phyloP scores from a whole-genome alignment of 2,113 vertebrate species.

The Actenoides hombroni region DNA sequence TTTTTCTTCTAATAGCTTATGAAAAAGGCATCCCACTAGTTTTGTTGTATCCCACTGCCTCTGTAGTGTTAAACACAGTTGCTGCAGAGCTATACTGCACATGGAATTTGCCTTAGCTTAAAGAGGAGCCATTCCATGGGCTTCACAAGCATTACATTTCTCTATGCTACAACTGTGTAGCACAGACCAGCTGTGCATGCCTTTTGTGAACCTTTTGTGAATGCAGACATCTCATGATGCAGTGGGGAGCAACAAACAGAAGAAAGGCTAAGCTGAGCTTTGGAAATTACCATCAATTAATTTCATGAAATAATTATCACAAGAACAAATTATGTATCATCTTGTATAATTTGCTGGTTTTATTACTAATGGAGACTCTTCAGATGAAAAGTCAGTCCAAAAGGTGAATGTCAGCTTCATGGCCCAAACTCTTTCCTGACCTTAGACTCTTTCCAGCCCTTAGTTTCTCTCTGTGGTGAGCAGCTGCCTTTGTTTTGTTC shows the following conservation, averaged over 20 bases:
- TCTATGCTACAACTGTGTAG: neutral
- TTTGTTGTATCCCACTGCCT: neutral
- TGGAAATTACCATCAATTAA: neutral
- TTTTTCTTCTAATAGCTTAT: neutral
- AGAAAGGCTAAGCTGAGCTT: neutral
- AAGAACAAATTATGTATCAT: neutral
- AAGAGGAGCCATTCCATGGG: neutral
- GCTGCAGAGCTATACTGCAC: neutral
- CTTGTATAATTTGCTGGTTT: neutral
- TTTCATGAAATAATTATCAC: neutral
- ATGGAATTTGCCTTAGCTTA: neutral
- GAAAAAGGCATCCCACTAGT: neutral
- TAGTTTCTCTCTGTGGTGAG: neutral
- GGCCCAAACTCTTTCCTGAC: neutral
- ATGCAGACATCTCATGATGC: neutral
- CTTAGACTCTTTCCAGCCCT: neutral
- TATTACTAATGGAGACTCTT: neutral
- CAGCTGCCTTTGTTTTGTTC: neutral
- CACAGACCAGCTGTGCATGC: neutral
- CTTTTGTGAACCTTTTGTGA: too few relatives aligned
- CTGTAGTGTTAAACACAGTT: neutral
- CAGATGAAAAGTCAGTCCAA: neutral
- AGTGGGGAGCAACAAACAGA: neutral
- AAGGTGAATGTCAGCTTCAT: neutral
- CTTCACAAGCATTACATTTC: neutral